phyloP scores from a whole-genome alignment of 2,797 vertebrate species.

The Iguana delicatissima region DNA sequence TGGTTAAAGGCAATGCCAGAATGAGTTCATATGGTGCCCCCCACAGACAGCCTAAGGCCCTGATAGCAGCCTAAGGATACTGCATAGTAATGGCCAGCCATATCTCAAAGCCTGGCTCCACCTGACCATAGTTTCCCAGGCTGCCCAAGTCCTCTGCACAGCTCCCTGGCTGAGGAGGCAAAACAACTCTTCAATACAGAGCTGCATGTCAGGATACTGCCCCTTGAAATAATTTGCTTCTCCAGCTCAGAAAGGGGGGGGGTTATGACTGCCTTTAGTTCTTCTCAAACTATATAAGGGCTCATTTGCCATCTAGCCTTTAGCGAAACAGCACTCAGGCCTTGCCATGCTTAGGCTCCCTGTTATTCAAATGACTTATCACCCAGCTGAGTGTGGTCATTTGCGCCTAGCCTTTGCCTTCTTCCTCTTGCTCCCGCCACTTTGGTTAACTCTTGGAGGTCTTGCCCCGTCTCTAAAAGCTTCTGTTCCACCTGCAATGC shows the following conservation, averaged over 20 bases:
- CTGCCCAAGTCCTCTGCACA: not conserved
- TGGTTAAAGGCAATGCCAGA: no score
- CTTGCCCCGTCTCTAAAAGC: no score
- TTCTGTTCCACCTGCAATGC: not conserved
- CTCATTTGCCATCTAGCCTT: not conserved
- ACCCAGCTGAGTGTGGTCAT: no score
- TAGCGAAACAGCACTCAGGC: no score
- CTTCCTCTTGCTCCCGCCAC: not conserved
- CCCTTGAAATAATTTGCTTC: not conserved
- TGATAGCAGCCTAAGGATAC: not conserved
- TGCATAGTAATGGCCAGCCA: not conserved
- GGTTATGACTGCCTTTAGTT: not conserved
- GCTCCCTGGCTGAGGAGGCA: not conserved
- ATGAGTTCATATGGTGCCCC: not conserved
- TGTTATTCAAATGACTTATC: not conserved
- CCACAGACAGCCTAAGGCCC: not conserved
- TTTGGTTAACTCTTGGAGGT: not conserved
- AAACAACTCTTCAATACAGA: not conserved
- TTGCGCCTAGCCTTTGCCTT: not conserved
- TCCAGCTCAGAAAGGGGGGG: not conserved
- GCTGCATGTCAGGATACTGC: not conserved
- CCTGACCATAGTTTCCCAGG: not conserved
- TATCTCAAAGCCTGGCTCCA: not conserved
- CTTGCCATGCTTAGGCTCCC: not conserved
- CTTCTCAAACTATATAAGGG: not conserved